Base-by-base conservation (phyloP, 2,888 invertebrate species). In the Zelleria hepariella region DNA sequence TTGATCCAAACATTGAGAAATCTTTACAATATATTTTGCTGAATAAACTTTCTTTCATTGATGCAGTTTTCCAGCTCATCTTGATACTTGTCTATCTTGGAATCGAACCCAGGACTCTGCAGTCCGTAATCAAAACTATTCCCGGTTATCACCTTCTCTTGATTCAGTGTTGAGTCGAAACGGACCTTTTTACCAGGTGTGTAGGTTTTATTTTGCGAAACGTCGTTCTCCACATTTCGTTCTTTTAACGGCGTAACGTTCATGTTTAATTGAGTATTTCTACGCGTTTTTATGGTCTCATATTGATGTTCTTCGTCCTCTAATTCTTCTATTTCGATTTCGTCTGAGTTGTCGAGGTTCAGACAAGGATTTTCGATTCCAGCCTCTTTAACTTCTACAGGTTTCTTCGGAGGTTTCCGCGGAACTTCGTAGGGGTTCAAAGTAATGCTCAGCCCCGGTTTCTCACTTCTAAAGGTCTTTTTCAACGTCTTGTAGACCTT, bases 51-150 rank as follows among this genome's bases (percentile, higher is more conserved):
- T 59, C 78, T 80, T 62, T 89, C 89, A 67, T 89, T 89, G 1
- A 89, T 89, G 68, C 89, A 89, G 59, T 89, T 89, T 61, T 89
- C 89, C 47, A 89, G 63, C 64, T 89, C 89, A 69, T 89, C 88
- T 62, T 89, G 89, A 64, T 85, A 89, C 62, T 82, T 88, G 15
- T 89, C 89, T 51, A 89, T 78, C 65, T 89, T 84, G 0, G 75
- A 71, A 66, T 89, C 87, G 57, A 89, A 82, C 0, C 88, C 88
- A 0, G 87, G 86, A 67, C 88, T 87, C 60, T 81, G 81, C 1
- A 87, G 67, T n/a, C 71, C 78, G 64, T 71, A 77, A 48, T 89
- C 86, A 64, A 89, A 89, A 65, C 89, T 89, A 61, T 87, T 84
- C 0, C 89, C 89, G 0, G 89, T 88, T 1, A 89, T 89, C 0